Percentiles rank a stretch among this genome's conserved stretches.
phyloP scores from a whole-genome alignment of 2,888 invertebrate genomes.

The Lithosia quadra region DNA sequence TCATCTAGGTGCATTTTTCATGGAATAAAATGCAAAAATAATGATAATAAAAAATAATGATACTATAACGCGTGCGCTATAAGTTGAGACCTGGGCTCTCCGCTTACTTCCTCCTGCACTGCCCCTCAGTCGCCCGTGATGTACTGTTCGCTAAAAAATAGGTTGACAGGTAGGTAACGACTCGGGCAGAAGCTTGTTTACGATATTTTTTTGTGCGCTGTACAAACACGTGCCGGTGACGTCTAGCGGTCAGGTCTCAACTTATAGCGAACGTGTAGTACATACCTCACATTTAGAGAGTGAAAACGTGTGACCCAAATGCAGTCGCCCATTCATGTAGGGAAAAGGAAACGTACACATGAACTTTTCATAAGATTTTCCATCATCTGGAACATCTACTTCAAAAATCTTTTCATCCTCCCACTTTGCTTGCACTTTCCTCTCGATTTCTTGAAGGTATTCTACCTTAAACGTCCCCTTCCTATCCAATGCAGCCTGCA shows the following conservation, averaged over 20 bases:
- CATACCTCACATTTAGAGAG: constrained; percentile 97
- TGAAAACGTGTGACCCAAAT: constrained; percentile 99
- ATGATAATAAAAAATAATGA: no score
- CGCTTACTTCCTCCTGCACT: no score
- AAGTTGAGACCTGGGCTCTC: no score
- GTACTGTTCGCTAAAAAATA: no score
- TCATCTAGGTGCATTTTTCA: background rate
- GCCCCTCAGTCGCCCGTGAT: no score
- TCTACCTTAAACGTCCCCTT: constrained; percentile 99
- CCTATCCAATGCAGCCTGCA: constrained; percentile 83
- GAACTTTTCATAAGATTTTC: constrained; percentile 92
- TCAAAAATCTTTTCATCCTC: constrained; percentile 93
- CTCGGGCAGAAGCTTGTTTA: no score
- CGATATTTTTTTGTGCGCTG: no score
- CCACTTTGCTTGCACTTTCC: constrained; percentile 95
- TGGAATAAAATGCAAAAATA: background rate
- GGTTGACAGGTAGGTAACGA: no score
- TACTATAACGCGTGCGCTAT: no score
- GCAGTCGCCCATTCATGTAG: constrained; percentile 99
- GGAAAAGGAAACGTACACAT: constrained; percentile 98
- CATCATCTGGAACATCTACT: constrained; percentile 91
- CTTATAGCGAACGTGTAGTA: no score
- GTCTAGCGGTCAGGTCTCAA: no score
- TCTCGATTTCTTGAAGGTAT: constrained; percentile 96
- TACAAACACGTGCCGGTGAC: no score